phyloP scores from a whole-genome alignment of 2,888 invertebrate species.

The Eupithecia exiguata region DNA sequence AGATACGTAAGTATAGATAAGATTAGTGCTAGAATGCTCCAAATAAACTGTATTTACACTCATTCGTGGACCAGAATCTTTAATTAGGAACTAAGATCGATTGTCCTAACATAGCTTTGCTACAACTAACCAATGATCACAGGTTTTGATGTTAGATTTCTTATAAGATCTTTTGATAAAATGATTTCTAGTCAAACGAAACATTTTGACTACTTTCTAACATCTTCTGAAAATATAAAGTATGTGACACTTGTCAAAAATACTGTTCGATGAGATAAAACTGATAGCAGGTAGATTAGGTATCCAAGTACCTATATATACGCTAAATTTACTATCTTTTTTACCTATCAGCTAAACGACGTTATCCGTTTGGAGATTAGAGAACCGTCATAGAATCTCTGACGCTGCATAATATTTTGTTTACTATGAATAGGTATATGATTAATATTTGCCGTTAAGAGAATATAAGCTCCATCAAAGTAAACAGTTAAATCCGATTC shows the following conservation, averaged over 20 bases:
- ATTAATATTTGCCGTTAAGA: background rate
- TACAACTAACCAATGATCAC: background rate
- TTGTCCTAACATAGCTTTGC: background rate
- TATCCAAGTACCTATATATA: background rate
- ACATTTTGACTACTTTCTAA: background rate
- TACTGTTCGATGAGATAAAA: background rate
- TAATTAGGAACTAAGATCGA: background rate
- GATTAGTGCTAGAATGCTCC: background rate
- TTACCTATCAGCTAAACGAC: background rate
- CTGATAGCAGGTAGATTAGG: background rate
- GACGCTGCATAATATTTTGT: background rate
- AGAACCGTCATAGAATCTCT: background rate
- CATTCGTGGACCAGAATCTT: background rate
- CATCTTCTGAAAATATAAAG: background rate
- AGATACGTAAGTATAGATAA: too few relatives aligned
- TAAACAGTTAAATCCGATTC: constrained; percentile 30
- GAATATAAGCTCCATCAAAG: constrained; percentile 6
- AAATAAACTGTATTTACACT: background rate
- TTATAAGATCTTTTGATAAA: background rate
- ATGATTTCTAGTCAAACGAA: background rate
- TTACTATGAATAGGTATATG: background rate
- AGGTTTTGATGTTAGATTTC: background rate
- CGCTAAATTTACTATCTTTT: too few relatives aligned
- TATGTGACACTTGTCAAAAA: background rate
- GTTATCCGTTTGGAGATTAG: background rate